A percentile compares a stretch with the other conserved stretches of the same genome.
Conservation (phyloP, 2,888 invertebrate genomes). For the Ophioninae sp. region DNA sequence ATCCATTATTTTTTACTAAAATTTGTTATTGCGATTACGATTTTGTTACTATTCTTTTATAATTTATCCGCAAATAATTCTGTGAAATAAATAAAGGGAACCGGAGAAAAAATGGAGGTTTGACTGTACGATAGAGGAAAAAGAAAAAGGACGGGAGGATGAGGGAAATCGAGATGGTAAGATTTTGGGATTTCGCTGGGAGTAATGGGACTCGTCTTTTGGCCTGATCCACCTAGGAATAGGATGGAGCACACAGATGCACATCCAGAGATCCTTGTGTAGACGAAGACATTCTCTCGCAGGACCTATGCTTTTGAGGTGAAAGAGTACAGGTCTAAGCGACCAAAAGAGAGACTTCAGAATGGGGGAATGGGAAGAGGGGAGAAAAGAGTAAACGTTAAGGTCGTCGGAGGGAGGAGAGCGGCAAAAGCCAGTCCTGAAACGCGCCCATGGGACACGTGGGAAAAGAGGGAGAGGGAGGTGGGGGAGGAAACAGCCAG, state of each 20-base stretch:
- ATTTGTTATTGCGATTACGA: too few species aligned
- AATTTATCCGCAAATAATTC: constrained; percentile 21
- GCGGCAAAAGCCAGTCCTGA: constrained; percentile 16
- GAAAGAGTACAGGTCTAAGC: constrained; percentile 31
- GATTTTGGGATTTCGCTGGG: constrained; percentile 72
- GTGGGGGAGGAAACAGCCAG: constrained; percentile 55
- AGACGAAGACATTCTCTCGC: not conserved
- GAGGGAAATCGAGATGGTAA: constrained; percentile 64
- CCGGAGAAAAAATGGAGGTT: too few species aligned
- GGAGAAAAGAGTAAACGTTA: constrained; percentile 32
- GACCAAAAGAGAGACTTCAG: constrained; percentile 15
- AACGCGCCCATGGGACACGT: constrained; percentile 46
- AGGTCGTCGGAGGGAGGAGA: not conserved
- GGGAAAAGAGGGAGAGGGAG: too few species aligned
- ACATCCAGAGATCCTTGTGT: not conserved
- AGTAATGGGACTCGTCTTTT: constrained; percentile 70
- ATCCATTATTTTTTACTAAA: too few species aligned
- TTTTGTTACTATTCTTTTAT: too few species aligned
- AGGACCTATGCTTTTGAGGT: constrained; percentile 42
- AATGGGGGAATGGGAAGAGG: constrained; percentile 4
- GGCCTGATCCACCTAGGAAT: constrained; percentile 52
- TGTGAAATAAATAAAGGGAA: not conserved
- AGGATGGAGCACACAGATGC: not conserved
- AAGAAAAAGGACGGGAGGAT: constrained; percentile 21
- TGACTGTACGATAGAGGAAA: not conserved